Percentiles rank a stretch among this genome's conserved stretches.
phyloP scores from a whole-genome alignment of 30 jellyfish, hydroid and myxozoan species.

The Aurelia coerulea region DNA sequence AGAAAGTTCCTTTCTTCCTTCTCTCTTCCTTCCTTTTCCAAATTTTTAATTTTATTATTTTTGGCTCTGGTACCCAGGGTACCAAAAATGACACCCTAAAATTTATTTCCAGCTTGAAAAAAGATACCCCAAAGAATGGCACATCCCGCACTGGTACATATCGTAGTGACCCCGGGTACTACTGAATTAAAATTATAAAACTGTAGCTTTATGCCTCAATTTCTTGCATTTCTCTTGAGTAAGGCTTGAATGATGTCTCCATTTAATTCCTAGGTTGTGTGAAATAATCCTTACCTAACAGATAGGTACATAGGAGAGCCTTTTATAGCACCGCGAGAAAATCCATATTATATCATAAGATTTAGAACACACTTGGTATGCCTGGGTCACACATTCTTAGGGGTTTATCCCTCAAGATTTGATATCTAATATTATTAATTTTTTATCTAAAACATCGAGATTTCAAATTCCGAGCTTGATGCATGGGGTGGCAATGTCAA shows the following conservation, averaged over 20 bases:
- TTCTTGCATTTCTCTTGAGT: too few relatives aligned
- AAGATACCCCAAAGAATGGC: too few relatives aligned
- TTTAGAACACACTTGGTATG: not conserved
- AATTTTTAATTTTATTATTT: too few relatives aligned
- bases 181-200: not conserved
- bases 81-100: too few relatives aligned
- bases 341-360: conserved; percentile 12
- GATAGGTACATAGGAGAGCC: conserved; percentile 34
- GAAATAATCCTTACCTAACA: conserved; percentile 17
- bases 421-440: conserved; percentile 18
- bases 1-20: too few relatives aligned
- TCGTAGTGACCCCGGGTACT: too few relatives aligned
- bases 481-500: not conserved
- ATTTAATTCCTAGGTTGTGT: conserved; percentile 25
- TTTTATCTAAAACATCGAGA: not conserved
- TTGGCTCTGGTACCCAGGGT: too few relatives aligned
- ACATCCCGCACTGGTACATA: too few relatives aligned
- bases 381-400: conserved; percentile 55
- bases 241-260: not conserved
- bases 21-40: too few relatives aligned
- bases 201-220: not conserved
- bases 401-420: conserved; percentile 35
- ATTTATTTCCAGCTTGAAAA: too few relatives aligned
- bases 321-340: conserved; percentile 27
- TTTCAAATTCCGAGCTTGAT: conserved; percentile 13